Evolutionary conservation across 2,888 invertebrate genomes (phyloP).

Genomic region (Hydropsyche betteni): DNA sequence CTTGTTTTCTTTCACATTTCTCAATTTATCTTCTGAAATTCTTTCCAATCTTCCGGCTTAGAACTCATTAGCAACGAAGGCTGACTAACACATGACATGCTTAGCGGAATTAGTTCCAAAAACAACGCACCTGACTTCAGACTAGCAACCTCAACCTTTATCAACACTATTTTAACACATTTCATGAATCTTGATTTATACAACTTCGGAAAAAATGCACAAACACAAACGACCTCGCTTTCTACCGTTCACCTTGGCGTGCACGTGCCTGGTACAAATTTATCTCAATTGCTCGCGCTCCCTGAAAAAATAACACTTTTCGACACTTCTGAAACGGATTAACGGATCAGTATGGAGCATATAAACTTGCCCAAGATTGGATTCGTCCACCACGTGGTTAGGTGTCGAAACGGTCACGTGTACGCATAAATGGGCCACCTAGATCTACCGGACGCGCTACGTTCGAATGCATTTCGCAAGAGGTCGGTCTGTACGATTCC

Average conservation of each 20-base stretch:
- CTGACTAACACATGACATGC: too few species aligned
- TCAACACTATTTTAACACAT: too few species aligned
- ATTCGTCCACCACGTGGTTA: neutral
- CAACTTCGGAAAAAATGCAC: conserved; percentile 3
- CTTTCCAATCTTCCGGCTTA: neutral
- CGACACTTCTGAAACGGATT: neutral
- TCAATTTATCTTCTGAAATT: too few species aligned
- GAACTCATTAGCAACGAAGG: too few species aligned
- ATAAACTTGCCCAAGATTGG: neutral
- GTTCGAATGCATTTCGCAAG: conserved; percentile 6
- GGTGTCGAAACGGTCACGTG: conserved; percentile 16
- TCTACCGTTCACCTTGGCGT: conserved; percentile 10
- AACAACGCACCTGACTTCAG: too few species aligned
- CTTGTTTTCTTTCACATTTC: neutral
- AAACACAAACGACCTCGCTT: conserved; percentile 19
- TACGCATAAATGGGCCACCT: conserved; percentile 8
- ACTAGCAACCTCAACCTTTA: too few species aligned
- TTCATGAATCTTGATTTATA: neutral
- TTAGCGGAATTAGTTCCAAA: too few species aligned
- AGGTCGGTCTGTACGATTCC: neutral
- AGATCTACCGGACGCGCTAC: conserved; percentile 5
- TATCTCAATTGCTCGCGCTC: neutral
- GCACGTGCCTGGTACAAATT: conserved; percentile 16
- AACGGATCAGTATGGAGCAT: neutral
- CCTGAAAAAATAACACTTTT: conserved; percentile 1